Evolutionary conservation across 2,113 vertebrate species (phyloP), one percentile per base, ranked within the genome.

Genomic region (Indri indri): DNA sequence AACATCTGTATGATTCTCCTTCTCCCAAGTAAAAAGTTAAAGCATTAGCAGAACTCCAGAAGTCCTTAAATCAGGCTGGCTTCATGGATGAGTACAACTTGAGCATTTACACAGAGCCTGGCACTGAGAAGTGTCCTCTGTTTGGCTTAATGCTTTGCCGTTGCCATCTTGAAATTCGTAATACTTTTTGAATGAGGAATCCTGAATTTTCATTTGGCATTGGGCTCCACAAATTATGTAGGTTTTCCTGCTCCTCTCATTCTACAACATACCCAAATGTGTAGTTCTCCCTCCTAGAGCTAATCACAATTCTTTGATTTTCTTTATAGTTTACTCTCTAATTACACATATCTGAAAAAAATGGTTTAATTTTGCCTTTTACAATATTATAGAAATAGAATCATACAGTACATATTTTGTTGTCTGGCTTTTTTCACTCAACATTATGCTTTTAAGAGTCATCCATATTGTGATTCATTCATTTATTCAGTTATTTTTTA

Each of bases 361-460:
- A 42, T 16, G 47, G 18, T 68, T 88, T 54, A 37, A 86, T 77
- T 90, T 92, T 87, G 45, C n/a, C 85, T 97, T 81, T 83, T 73
- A 90, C 79, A 57, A 66, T 42, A 42, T 30, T 80, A n/a, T 17
- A 59, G 68, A 71, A 63, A 85, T n/a, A 54, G 45, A 85, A 54
- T 47, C 59, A 61, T 14, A 80, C n/a, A 45, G n/a, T 40, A 52
- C 84, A 37, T 27, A 40, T 45, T 86, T 52, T 95, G 88, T 42
- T 82, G 22, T 86, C 84, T 86, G 52, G 42, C 32, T 76, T 88
- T 95, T 77, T 65, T 66, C 88, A 50, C 61, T 91, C 66, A 57
- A 40, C 52, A 59, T 71, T 82, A 30, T 73, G 76, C 47, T 34
- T 87, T 82, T 37, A 66, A 94, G 61, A 83, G 47, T 83, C 61